These are phyloP conservation scores for Pachypsylla venusta DNA, from an alignment of 1,140 invertebrate species.

Conservation along the genomic window DNA sequence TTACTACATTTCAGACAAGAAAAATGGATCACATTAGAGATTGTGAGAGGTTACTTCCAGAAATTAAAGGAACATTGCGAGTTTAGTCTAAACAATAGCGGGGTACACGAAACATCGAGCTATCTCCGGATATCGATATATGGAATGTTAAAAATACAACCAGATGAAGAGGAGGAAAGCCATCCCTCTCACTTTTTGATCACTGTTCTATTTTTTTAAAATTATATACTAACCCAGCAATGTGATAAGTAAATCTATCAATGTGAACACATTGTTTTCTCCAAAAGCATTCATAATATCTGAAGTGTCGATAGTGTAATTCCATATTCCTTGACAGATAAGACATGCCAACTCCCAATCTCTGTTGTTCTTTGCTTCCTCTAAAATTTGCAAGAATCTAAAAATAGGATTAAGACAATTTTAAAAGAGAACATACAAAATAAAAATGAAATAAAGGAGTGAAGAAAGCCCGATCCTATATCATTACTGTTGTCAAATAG, in stretches of 20 bases:
- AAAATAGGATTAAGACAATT: background rate
- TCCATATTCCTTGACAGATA: constrained; percentile 53
- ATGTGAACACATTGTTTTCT: constrained; percentile 36
- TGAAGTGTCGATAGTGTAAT: constrained; percentile 44
- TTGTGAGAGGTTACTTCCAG: background rate
- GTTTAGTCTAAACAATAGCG: background rate
- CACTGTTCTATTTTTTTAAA: background rate
- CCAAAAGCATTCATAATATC: constrained; percentile 35
- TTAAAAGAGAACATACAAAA: no score
- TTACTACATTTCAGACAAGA: background rate
- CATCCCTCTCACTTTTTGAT: no score
- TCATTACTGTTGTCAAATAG: no score
- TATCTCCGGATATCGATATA: no score
- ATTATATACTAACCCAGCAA: constrained; percentile 32
- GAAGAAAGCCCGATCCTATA: no score
- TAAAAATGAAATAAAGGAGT: no score
- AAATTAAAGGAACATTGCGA: background rate
- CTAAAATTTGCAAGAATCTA: background rate
- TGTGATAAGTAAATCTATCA: constrained; percentile 39
- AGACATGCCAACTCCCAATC: constrained; percentile 45
- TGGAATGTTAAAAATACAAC: no score
- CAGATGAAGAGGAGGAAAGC: no score
- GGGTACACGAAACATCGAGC: no score
- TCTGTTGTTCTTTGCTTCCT: background rate
- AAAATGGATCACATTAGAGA: background rate